phyloP scores from a whole-genome alignment of 2,888 invertebrate genomes.

The Pollenia labialis region DNA sequence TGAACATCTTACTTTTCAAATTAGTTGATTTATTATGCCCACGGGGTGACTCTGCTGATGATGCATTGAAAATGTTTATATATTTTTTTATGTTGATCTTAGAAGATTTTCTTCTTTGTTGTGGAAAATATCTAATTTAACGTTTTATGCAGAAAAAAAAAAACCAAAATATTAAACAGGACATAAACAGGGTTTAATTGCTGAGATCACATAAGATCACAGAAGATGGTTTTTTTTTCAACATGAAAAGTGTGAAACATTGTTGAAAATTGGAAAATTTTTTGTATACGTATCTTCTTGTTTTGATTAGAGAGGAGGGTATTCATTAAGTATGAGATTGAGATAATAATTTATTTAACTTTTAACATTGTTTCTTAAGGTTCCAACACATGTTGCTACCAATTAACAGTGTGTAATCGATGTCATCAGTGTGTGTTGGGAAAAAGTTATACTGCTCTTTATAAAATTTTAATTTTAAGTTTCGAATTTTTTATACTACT shows the following conservation, averaged over 20 bases:
- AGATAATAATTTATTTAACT: too few species aligned
- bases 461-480: too few species aligned
- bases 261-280: neutral
- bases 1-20: conserved; percentile 35
- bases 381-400: too few species aligned
- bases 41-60: conserved; percentile 3
- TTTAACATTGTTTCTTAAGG: too few species aligned
- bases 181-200: neutral
- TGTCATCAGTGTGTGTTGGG: too few species aligned
- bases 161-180: neutral
- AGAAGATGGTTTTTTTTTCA: neutral
- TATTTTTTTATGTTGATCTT: neutral
- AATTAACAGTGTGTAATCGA: too few species aligned
- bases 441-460: too few species aligned
- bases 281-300: neutral
- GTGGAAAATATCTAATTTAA: neutral
- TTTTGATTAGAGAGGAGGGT: neutral
- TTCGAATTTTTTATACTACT: too few species aligned
- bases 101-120: neutral
- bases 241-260: conserved; percentile 4
- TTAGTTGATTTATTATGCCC: conserved; percentile 23
- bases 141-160: neutral
- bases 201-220: conserved; percentile 3
- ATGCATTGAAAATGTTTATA: conserved; percentile 16
- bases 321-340: neutral